Base-by-base conservation (phyloP, 2,888 invertebrate genomes). In the Coecobrya sp. region DNA sequence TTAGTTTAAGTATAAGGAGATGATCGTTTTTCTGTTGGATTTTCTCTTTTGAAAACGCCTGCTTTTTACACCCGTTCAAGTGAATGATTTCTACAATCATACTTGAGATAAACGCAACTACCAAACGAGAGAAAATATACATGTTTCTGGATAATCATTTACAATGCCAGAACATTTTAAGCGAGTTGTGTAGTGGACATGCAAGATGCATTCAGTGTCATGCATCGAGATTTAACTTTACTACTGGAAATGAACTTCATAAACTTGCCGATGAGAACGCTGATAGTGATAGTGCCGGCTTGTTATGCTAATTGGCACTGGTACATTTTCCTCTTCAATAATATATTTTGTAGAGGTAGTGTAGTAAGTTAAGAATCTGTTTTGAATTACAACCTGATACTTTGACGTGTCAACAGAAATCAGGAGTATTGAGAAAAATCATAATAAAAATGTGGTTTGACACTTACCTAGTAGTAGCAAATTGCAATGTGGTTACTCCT, bases 261-360 rank as follows among this genome's bases (percentile, higher is more conserved):
- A 73, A 25, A 73, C 11, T 16, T 36, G 27, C 16, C 7, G 36
- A 70, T 70, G 70, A 36, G 4, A 36, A 36, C 11, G 25, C 4
- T 30, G 70, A 30, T 70, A 70, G 13, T n/a, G 10, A 16, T 5
- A 36, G 36, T 36, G 42, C 19, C 36, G 13, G 62, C 84, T 62
- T 62, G 84, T 84, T 84, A 84, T 84, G 84, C 84, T 62, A 84
- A 84, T 84, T 84, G 84, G 84, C 59, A 36, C 36, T 19, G n/a
- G 62, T 62, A 84, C 16, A 7, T 65, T 25, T 7, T 65, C 16
- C 65, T 59, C 19, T n/a, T 59, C 7, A 59, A 59, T n/a, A 59
- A 19, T 59, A 59, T 19, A 59, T 19, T 8, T 59, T 59, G 19
- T 59, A 59, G n/a, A 55, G 42, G 10, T 10, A 42, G 42, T 42